phyloP scores from a whole-genome alignment of 2,113 vertebrate species.

The Neofelis nebulosa region DNA sequence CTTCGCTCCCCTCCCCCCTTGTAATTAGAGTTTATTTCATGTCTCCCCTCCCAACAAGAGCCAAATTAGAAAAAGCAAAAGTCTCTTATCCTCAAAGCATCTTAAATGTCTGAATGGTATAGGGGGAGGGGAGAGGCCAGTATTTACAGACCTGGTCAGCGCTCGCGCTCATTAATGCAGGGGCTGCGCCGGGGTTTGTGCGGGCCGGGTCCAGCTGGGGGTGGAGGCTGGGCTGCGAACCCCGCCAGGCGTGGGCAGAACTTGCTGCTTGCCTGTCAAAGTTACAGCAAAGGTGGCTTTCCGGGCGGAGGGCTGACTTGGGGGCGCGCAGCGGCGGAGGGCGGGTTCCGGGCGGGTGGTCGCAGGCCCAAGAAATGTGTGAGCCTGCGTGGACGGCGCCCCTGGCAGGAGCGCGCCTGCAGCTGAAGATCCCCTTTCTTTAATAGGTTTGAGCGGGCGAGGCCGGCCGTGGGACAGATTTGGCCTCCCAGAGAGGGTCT shows the following conservation, averaged over 20 bases:
- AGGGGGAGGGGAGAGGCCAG: slow-evolving; percentile 26
- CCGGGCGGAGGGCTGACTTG: neutral
- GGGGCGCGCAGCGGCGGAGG: no score
- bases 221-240: neutral
- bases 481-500: slow-evolving; percentile 27
- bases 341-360: neutral
- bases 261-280: slow-evolving; percentile 31
- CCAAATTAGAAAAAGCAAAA: neutral
- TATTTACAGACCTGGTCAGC: neutral
- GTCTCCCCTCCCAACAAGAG: neutral
- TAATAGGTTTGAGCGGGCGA: neutral
- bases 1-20: no score
- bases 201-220: neutral
- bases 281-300: slow-evolving; percentile 8
- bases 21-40: neutral
- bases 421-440: neutral
- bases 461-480: neutral
- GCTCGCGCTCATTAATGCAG: neutral
- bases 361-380: neutral
- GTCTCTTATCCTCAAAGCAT: neutral
- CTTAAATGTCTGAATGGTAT: neutral
- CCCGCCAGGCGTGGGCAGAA: neutral
- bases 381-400: neutral
- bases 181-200: neutral
- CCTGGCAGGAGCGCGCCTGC: neutral